phyloP scores from a whole-genome alignment of 2,113 vertebrate species.

The Suncus etruscus region DNA sequence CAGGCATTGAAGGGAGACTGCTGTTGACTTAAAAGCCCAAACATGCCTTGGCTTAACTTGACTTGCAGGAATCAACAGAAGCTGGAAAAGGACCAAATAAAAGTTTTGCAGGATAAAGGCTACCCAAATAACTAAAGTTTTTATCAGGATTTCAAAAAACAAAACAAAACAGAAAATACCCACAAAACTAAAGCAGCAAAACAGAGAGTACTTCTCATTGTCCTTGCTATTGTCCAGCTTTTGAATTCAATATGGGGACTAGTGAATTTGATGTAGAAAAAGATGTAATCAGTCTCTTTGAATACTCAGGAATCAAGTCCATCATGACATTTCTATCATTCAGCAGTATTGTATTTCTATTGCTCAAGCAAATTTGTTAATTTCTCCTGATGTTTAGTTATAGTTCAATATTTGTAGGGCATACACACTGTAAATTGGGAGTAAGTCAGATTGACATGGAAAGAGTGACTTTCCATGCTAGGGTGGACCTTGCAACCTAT shows the following conservation, averaged over 20 bases:
- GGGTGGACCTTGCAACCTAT: background rate
- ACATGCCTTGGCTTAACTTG: constrained; percentile 37
- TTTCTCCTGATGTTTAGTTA: constrained; percentile 2
- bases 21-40: constrained; percentile 34
- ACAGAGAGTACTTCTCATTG: constrained; percentile 1
- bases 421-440: background rate
- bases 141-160: constrained; percentile 64
- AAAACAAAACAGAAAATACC: background rate
- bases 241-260: constrained; percentile 52
- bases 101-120: constrained; percentile 59
- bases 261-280: background rate
- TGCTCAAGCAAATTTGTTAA: background rate
- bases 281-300: background rate
- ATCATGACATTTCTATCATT: background rate
- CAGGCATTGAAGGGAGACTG: background rate
- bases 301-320: background rate
- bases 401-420: constrained; percentile 1
- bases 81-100: constrained; percentile 61
- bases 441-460: background rate
- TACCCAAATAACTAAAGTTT: constrained; percentile 49
- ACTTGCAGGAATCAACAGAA: constrained; percentile 68
- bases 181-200: background rate
- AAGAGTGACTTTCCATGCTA: background rate
- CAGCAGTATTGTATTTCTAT: background rate
- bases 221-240: constrained; percentile 40